These are phyloP conservation scores for Drosophila varians DNA, from an alignment of 1,140 invertebrate genomes.

Conservation along the genomic window DNA sequence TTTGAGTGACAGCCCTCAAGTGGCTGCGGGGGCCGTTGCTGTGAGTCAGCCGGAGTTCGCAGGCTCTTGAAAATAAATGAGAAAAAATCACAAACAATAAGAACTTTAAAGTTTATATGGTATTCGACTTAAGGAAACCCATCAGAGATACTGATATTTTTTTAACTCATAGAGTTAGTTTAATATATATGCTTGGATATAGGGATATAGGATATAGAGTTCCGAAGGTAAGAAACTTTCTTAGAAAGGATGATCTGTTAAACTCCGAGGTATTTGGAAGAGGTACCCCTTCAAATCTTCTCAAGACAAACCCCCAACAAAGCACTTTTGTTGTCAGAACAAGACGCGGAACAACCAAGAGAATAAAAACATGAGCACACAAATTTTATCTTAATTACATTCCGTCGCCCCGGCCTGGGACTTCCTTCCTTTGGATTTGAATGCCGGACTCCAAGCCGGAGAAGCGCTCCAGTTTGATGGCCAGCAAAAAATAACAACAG, in stretches of 20 bases:
- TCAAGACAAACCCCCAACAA: slow-evolving; percentile 17
- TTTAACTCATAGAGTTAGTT: too few relatives aligned
- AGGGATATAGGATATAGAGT: neutral
- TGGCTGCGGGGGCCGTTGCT: slow-evolving; percentile 31
- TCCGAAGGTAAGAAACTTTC: neutral
- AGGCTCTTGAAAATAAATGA: slow-evolving; percentile 27
- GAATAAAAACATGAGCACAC: slow-evolving; percentile 39
- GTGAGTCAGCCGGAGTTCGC: slow-evolving; percentile 28
- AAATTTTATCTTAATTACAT: slow-evolving; percentile 75
- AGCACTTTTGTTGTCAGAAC: slow-evolving; percentile 41
- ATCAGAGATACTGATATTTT: neutral
- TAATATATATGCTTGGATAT: too few relatives aligned
- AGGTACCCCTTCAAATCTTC: neutral
- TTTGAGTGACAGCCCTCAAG: slow-evolving; percentile 64
- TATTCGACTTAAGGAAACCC: slow-evolving; percentile 10
- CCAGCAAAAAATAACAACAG: slow-evolving; percentile 24
- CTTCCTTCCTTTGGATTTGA: slow-evolving; percentile 29
- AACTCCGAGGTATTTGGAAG: too few relatives aligned
- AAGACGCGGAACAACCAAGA: slow-evolving; percentile 49
- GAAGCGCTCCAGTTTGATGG: slow-evolving; percentile 61
- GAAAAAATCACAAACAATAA: slow-evolving; percentile 30
- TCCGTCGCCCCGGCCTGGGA: slow-evolving; percentile 26
- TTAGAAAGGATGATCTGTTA: too few relatives aligned
- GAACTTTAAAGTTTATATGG: neutral
- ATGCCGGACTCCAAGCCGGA: slow-evolving; percentile 1